These are phyloP conservation scores for Siniperca scherzeri DNA, from an alignment of 2,797 vertebrate species.

Conservation along the genomic window DNA sequence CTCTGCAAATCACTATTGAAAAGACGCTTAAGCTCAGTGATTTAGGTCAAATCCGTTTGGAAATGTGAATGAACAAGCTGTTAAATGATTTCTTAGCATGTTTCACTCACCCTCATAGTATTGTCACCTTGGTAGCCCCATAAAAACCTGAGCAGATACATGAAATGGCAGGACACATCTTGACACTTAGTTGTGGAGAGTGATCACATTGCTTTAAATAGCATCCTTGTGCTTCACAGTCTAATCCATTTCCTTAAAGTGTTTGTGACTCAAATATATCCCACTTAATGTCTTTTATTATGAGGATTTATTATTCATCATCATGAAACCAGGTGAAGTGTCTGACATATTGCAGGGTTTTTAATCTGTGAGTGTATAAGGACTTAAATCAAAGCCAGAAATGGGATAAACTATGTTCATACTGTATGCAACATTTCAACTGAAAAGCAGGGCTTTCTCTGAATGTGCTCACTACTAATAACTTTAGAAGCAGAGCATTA, in stretches of 20 bases:
- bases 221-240: constrained; percentile 22
- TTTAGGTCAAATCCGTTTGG: constrained; percentile 1
- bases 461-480: constrained; percentile 6
- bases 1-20: constrained; percentile 20
- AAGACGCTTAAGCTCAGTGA: constrained; percentile 27
- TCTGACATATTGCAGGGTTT: constrained; percentile 37
- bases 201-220: constrained; percentile 50
- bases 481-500: not conserved
- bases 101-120: not conserved
- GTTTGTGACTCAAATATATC: constrained; percentile 45
- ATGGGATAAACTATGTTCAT: constrained; percentile 31
- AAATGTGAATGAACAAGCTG: constrained; percentile 12
- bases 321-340: constrained; percentile 28
- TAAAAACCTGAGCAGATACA: constrained; percentile 14
- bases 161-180: constrained; percentile 35
- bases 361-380: constrained; percentile 25
- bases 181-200: constrained; percentile 22
- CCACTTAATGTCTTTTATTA: constrained; percentile 41
- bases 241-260: constrained; percentile 38
- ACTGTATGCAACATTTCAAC: not conserved
- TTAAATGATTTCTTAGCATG: constrained; percentile 16
- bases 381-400: constrained; percentile 38
- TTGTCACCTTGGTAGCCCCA: constrained; percentile 5
- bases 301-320: constrained; percentile 54
- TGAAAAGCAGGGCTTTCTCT: not conserved